phyloP scores from a whole-genome alignment of 2,797 vertebrate genomes.

The Zenarchopterus dispar region DNA sequence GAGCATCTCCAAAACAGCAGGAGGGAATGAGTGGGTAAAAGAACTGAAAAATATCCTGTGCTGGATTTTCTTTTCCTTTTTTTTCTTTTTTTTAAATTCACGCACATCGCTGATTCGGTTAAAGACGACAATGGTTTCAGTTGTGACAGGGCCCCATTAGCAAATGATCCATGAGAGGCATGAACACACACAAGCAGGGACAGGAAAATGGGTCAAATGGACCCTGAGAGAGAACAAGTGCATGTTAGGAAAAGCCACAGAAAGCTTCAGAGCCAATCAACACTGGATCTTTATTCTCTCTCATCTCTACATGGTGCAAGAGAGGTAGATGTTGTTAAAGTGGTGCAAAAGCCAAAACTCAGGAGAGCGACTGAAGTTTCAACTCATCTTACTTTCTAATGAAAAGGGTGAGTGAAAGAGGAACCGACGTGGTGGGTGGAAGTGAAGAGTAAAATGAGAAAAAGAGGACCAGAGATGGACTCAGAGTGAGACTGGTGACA shows the following conservation, averaged over 20 bases:
- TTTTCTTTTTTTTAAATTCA: background rate
- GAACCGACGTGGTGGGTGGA: background rate
- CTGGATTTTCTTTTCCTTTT: background rate
- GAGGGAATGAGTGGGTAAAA: background rate
- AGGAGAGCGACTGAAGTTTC: constrained; percentile 29
- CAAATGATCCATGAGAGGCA: constrained; percentile 44
- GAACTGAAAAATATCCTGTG: constrained; percentile 4
- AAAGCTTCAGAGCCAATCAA: constrained; percentile 39
- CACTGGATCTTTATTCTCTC: constrained; percentile 24
- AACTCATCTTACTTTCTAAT: constrained; percentile 67
- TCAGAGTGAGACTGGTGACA: constrained; percentile 20
- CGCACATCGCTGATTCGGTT: constrained; percentile 15
- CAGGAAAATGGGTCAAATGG: constrained; percentile 67
- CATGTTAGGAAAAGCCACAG: constrained; percentile 27
- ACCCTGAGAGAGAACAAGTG: constrained; percentile 63
- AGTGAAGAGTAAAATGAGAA: background rate
- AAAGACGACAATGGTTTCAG: constrained; percentile 28
- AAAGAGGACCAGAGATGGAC: constrained; percentile 5
- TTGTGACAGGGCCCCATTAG: constrained; percentile 38
- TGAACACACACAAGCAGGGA: constrained; percentile 11
- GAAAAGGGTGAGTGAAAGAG: constrained; percentile 17
- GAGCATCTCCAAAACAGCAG: constrained; percentile 23
- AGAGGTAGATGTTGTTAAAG: constrained; percentile 29
- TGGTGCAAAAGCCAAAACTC: constrained; percentile 51
- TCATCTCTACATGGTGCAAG: constrained; percentile 14